Evolutionary conservation across 2,888 invertebrate species (phyloP), one percentile per base, ranked within the genome.

Genomic region (Taenaris catops): DNA sequence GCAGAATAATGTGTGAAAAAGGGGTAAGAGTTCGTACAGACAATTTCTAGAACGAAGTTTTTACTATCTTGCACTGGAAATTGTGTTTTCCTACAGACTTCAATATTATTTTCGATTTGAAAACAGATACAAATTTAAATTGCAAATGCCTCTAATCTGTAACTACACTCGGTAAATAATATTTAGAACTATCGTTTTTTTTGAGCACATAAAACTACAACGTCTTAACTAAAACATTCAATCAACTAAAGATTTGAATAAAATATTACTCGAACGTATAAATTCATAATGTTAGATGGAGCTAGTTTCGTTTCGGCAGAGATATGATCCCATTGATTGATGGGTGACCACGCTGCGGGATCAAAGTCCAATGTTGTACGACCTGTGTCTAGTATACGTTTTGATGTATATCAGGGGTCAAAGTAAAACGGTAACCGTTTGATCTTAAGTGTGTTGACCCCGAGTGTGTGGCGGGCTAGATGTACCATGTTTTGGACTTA

Each of bases 321-420:
- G 76, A 80, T 84, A 80, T 79, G 84, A 83, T 81, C 69, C 78
- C 72, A 81, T 83, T 86, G 86, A 86, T 86, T 84, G 84, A 86
- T 86, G 79, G 83, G 83, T 83, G 78, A 76, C 78, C 80, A 76
- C 70, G 79, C 70, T 63, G 74, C 58, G 70, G 60, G 32, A 57
- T 58, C 58, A 57, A 36, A 46, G 58, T 38, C 78, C 44, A 47
- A 38, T 25, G 10, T 28, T 9, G 14, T 25, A 18, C 25, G 44
- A 44, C 40, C 48, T 32, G 26, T 29, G 26, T 16, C 18, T 31
- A 20, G 35, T 33, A 34, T 31, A n/a, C 23, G 24, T 35, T 32
- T 16, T 26, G 24, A 19, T 33, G 39, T 10, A 23, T 28, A 18
- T 26, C 17, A 48, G 43, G 53, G 78, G 49, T 68, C 76, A 62